Percentiles rank a stretch among this genome's conserved stretches.
Evolutionary conservation across 37 sponge, comb jelly and placozoan species (phyloP).

Genomic region (Spongilla lacustris): DNA sequence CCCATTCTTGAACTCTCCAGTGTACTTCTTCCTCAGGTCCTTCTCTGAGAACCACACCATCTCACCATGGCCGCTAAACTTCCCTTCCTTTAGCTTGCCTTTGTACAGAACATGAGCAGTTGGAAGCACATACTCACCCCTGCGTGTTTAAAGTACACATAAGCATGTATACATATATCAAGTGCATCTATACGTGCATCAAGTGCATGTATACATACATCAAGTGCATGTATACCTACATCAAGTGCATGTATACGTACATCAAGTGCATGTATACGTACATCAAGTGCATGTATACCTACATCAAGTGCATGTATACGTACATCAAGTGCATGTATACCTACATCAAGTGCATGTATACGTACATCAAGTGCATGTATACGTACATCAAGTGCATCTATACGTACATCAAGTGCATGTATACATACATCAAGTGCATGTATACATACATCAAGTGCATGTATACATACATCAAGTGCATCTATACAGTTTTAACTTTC

Average conservation of each 20-base stretch:
- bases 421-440: not conserved
- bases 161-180: not conserved
- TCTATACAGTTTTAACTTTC: too few relatives aligned
- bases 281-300: too few relatives aligned
- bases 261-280: not conserved
- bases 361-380: too few relatives aligned
- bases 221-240: not conserved
- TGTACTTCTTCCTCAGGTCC: slow-evolving; percentile 72
- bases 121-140: slow-evolving; percentile 67
- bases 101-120: slow-evolving; percentile 58
- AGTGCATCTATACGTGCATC: not conserved
- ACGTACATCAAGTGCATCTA: not conserved
- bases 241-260: not conserved
- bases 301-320: too few relatives aligned
- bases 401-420: not conserved
- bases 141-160: slow-evolving; percentile 16
- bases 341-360: too few relatives aligned
- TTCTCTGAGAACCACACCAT: slow-evolving; percentile 70
- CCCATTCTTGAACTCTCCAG: slow-evolving; percentile 76
- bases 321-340: too few relatives aligned
- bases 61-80: slow-evolving; percentile 69
- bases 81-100: slow-evolving; percentile 58
- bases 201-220: not conserved
- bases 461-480: not conserved
- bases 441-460: not conserved